These are phyloP conservation scores for Papilio aristodemus DNA, from an alignment of 1,140 invertebrate species.

Conservation along the genomic window DNA sequence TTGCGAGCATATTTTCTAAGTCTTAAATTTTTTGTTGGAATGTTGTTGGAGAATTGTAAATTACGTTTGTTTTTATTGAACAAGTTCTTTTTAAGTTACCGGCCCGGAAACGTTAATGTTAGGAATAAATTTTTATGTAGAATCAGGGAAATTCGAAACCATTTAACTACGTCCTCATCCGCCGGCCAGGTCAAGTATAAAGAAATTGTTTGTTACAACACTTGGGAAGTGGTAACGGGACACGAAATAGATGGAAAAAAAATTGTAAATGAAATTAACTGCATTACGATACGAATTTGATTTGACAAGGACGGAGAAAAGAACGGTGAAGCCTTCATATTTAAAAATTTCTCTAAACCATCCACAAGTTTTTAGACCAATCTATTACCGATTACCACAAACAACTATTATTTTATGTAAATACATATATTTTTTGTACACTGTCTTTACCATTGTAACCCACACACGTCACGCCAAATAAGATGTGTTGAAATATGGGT, in stretches of 20 bases:
- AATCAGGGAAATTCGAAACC: not conserved
- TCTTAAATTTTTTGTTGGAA: not conserved
- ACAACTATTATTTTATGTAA: too few relatives aligned
- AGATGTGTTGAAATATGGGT: not conserved
- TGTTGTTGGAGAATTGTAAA: not conserved
- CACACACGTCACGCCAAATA: not conserved
- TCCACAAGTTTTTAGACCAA: too few relatives aligned
- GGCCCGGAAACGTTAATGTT: not conserved
- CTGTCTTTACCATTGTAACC: not conserved
- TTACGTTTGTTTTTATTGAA: not conserved
- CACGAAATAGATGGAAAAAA: too few relatives aligned
- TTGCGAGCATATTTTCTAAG: not conserved
- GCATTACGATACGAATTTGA: not conserved
- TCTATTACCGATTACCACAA: too few relatives aligned
- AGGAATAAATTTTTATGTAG: not conserved
- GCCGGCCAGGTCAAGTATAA: not conserved
- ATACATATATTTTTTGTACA: too few relatives aligned
- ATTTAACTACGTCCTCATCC: not conserved
- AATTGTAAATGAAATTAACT: not conserved
- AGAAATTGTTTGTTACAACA: not conserved
- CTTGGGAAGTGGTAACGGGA: too few relatives aligned
- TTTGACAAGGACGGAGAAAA: too few relatives aligned
- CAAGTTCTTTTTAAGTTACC: not conserved
- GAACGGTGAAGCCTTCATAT: too few relatives aligned
- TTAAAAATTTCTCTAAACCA: too few relatives aligned